Conservation (phyloP, 2,113 vertebrate genomes). For the Rattus rattus region DNA sequence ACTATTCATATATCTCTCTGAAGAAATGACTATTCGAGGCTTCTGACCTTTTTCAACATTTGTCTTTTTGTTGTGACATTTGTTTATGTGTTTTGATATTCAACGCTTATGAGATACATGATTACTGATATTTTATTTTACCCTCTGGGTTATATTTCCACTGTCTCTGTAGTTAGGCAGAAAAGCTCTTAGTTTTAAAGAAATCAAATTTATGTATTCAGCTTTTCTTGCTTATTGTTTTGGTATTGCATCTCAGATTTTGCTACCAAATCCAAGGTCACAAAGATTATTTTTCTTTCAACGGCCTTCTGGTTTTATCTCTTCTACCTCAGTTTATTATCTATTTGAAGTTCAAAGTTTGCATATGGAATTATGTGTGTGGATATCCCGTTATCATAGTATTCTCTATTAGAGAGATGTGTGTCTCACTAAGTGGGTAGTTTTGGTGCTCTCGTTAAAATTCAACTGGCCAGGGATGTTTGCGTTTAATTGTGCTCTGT, state of each 20-base stretch:
- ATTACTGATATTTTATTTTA: constrained; percentile 3
- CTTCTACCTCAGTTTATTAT: neutral
- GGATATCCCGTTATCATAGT: neutral
- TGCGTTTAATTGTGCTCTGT: neutral
- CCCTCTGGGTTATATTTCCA: neutral
- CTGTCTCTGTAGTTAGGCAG: neutral
- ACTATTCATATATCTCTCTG: neutral
- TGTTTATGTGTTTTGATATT: constrained; percentile 15
- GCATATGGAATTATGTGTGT: neutral
- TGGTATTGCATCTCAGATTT: neutral
- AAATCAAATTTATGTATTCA: neutral
- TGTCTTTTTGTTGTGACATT: neutral
- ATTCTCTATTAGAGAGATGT: neutral
- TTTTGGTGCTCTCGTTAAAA: neutral
- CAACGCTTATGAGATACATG: neutral
- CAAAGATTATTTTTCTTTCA: neutral
- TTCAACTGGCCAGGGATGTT: neutral
- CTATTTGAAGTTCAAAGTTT: neutral
- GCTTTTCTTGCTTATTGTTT: constrained; percentile 4
- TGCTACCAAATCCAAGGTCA: neutral
- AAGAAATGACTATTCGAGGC: neutral
- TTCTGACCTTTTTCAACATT: neutral
- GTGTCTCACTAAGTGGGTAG: neutral
- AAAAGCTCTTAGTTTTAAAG: neutral
- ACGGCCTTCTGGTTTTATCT: neutral